Percentiles rank a stretch among this genome's conserved stretches.
Evolutionary conservation across 1,140 invertebrate genomes (phyloP).

Genomic region (Bemisia tabaci): DNA sequence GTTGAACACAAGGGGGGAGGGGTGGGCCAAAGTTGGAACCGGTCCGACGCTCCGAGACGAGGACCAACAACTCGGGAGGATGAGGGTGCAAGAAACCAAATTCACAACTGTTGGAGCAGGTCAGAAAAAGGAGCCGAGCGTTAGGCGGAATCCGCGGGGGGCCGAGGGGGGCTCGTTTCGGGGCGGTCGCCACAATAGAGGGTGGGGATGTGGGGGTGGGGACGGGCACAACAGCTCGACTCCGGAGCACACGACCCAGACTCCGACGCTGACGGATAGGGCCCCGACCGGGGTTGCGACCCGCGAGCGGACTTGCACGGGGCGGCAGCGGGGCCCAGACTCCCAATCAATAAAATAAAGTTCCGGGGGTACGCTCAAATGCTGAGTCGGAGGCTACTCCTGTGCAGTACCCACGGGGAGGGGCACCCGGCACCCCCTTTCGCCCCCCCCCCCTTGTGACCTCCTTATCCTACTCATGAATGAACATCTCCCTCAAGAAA

Average conservation of each 20-base stretch:
- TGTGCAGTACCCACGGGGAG: neutral
- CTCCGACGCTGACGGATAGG: too few relatives aligned
- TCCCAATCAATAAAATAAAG: neutral
- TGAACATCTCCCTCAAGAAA: too few relatives aligned
- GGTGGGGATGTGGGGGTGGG: neutral
- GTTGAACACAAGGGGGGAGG: neutral
- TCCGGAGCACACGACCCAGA: neutral
- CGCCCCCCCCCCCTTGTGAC: neutral
- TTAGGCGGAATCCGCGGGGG: too few relatives aligned
- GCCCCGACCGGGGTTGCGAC: too few relatives aligned
- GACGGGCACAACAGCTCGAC: neutral
- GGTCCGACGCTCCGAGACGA: neutral
- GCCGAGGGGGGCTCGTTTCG: too few relatives aligned
- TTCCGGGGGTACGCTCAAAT: neutral
- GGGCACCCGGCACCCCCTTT: neutral
- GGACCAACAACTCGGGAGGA: neutral
- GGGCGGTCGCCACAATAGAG: too few relatives aligned
- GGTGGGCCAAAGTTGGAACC: too few relatives aligned
- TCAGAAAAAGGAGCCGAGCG: neutral
- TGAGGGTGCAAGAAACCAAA: neutral
- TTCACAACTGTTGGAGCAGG: neutral
- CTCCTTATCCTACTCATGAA: neutral
- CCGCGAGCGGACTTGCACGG: too few relatives aligned
- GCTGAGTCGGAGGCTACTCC: neutral
- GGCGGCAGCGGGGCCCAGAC: too few relatives aligned